Conservation (phyloP, 2,113 vertebrate genomes). For the Ibidorhyncha struthersii region DNA sequence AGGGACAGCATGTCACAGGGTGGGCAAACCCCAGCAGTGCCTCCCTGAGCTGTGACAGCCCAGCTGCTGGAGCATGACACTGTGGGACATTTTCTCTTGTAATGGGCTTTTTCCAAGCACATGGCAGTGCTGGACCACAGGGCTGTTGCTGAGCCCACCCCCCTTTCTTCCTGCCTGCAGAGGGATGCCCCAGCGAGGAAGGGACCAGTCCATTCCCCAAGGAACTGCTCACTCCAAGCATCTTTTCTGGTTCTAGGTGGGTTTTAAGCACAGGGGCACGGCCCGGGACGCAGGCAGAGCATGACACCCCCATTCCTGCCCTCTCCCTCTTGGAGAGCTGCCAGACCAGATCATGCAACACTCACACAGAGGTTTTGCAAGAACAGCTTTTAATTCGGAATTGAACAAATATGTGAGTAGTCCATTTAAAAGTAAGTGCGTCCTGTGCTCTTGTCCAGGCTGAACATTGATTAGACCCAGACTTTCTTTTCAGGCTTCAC, state of each 20-base stretch:
- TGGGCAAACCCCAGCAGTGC: not conserved
- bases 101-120: not conserved
- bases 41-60: not conserved
- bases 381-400: constrained; percentile 1
- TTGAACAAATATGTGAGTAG: not conserved
- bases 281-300: accelerated
- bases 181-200: not conserved
- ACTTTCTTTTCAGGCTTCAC: not conserved
- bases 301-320: not conserved
- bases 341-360: not conserved
- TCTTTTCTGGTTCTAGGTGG: not conserved
- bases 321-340: not conserved
- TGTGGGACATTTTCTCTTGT: not conserved
- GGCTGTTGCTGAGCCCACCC: not conserved
- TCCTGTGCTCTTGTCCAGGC: not conserved
- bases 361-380: not conserved
- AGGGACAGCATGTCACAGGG: accelerated
- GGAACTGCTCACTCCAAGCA: not conserved
- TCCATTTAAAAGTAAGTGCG: not conserved
- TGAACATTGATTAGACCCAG: not conserved
- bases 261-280: not conserved
- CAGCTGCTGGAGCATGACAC: not conserved
- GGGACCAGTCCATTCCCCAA: not conserved
- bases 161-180: not conserved
- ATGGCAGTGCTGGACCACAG: accelerated